Conservation (phyloP, 2,797 vertebrate species). For the Sebastes matsubarae region DNA sequence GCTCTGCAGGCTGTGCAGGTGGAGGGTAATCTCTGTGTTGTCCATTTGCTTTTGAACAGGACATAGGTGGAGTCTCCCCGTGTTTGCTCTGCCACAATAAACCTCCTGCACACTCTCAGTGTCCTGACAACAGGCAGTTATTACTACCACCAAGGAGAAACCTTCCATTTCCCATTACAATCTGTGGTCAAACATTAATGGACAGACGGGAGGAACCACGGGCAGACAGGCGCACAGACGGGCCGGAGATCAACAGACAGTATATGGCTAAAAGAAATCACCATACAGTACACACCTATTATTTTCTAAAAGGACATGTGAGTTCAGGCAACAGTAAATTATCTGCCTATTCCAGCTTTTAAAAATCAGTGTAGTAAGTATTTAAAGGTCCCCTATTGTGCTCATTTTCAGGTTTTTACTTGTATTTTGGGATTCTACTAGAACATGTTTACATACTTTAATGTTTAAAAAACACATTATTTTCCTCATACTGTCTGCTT, state of each 20-base stretch:
- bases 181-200: constrained; percentile 64
- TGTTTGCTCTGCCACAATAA: constrained; percentile 65
- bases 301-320: not conserved
- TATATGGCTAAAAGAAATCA: not conserved
- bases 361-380: not conserved
- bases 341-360: not conserved
- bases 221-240: not conserved
- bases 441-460: no score
- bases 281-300: not conserved
- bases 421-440: no score
- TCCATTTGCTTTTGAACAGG: constrained; percentile 23
- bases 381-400: no score
- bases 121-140: constrained; percentile 32
- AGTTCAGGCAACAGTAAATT: not conserved
- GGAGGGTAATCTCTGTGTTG: not conserved
- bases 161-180: constrained; percentile 19
- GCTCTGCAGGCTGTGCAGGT: not conserved
- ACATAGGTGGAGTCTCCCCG: constrained; percentile 36
- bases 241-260: not conserved
- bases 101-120: constrained; percentile 11
- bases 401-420: no score
- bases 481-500: no score
- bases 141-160: not conserved
- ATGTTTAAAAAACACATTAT: no score
- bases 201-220: not conserved